Base-by-base conservation (phyloP, 2,888 invertebrate species). In the Odontocerum albicorne region DNA sequence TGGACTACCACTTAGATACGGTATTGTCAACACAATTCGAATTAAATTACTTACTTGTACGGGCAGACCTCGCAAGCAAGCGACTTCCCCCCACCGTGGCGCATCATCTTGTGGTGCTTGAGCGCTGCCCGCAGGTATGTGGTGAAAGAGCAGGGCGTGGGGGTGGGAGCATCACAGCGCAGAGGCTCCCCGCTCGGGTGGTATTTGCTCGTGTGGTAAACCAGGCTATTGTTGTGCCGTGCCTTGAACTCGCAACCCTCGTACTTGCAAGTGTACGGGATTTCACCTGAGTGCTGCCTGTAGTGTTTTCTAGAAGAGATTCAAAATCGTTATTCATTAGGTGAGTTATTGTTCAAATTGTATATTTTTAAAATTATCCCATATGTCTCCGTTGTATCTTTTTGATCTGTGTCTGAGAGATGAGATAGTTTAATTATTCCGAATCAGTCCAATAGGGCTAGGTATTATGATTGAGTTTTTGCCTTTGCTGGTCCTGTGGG, bases 191-290 rank as follows among this genome's bases (percentile, higher is more conserved):
- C 61, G 1, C 52, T 57, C 4, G 61, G 59, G 45, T 61, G 61
- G 33, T 59, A 57, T 59, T 61, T 62, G 40, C 57, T 62, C n/a
- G 56, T 60, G 46, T 62, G 62, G 38, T 62, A 62, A 4, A 59
- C 59, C 15, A 62, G 50, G 40, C 58, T 60, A 35, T 62, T 62
- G 40, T 58, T 59, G 19, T 62, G 60, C 20, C 57, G 61, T 1
- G 61, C 62, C 39, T 50, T 51, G 40, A 52, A 62, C 10, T 57
- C 33, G 44, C 62, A 62, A 20, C 60, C 60, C 2, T 16, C 33
- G 10, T 59, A 42, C 4, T 43, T 45, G 33, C 62, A 62, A 8
- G 27, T 51, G 49, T 59, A 62, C 3, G 60, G 62, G 12, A 53
- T 50, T 40, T 61, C 62, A 4, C 58, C 60, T 3, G 60, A 55